Conservation (phyloP, 1,140 invertebrate genomes). For the Bathynomus jamesi region DNA sequence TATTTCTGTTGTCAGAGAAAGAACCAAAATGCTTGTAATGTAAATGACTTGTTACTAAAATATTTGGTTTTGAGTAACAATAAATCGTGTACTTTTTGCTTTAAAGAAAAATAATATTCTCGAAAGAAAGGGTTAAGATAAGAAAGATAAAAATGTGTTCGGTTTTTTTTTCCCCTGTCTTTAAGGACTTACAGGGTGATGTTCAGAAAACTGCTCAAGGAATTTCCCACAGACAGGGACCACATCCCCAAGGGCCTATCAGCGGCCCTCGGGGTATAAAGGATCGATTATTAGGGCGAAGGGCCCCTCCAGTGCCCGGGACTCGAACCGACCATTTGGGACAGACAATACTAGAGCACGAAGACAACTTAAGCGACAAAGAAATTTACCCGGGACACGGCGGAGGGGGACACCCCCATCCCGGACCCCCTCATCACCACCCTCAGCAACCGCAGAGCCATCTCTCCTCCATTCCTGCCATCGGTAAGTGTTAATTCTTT, state of each 20-base stretch:
- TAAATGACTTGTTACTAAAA: too few species aligned
- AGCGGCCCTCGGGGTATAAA: not conserved
- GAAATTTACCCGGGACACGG: conserved; percentile 54
- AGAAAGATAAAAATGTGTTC: too few species aligned
- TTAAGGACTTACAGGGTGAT: conserved; percentile 19
- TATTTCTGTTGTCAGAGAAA: too few species aligned
- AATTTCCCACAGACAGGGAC: not conserved
- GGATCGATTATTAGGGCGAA: conserved; percentile 42
- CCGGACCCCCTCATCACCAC: conserved; percentile 36
- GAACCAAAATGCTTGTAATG: too few species aligned
- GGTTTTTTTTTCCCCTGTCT: too few species aligned
- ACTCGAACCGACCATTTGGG: conserved; percentile 31
- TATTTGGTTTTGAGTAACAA: too few species aligned
- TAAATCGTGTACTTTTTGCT: too few species aligned
- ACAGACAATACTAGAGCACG: conserved; percentile 61
- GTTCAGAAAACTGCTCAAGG: conserved; percentile 17
- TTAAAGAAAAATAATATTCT: too few species aligned
- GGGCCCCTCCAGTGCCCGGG: conserved; percentile 34
- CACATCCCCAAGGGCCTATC: not conserved
- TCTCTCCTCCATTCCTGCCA: conserved; percentile 34
- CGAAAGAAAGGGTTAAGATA: too few species aligned
- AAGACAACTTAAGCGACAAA: conserved; percentile 78
- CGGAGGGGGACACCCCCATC: not conserved
- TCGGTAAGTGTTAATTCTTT: conserved; percentile 28
- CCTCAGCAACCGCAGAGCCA: conserved; percentile 22